A percentile compares a stretch with the other conserved stretches of the same genome.
phyloP scores from a whole-genome alignment of 2,113 vertebrate genomes.

The Ciconia maguari region DNA sequence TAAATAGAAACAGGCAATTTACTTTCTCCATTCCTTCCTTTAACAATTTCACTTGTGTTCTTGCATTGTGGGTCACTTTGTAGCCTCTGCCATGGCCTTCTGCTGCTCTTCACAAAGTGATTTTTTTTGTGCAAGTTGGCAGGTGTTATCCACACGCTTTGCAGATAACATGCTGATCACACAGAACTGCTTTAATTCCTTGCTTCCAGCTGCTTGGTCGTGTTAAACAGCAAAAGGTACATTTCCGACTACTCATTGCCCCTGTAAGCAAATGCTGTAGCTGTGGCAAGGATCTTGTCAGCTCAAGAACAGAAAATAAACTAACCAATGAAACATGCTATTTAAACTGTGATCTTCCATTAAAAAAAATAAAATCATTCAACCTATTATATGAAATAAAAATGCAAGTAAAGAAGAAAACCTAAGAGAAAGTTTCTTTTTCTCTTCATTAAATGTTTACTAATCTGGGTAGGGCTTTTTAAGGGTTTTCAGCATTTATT shows the following conservation, averaged over 20 bases:
- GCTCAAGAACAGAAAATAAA: background rate
- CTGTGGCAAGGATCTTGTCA: background rate
- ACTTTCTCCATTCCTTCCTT: background rate
- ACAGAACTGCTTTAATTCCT: background rate
- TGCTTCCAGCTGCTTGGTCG: slow-evolving; percentile 4
- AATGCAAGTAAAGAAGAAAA: background rate
- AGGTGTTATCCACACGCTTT: background rate
- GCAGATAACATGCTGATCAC: background rate
- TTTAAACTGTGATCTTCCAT: background rate
- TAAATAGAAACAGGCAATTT: background rate
- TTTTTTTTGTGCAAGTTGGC: background rate
- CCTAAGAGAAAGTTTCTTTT: background rate
- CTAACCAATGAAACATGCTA: background rate
- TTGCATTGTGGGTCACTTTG: background rate
- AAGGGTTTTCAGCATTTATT: background rate
- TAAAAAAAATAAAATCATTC: background rate
- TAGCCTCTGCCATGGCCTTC: background rate
- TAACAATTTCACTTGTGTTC: background rate
- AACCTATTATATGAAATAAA: background rate
- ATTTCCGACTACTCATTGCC: background rate
- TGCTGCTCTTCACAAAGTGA: background rate
- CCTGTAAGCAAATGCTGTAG: background rate
- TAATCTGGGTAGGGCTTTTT: background rate
- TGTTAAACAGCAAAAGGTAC: slow-evolving; percentile 5
- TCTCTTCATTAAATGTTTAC: background rate